Conservation (phyloP, 2,888 invertebrate species). For the Copidosoma aretas region DNA sequence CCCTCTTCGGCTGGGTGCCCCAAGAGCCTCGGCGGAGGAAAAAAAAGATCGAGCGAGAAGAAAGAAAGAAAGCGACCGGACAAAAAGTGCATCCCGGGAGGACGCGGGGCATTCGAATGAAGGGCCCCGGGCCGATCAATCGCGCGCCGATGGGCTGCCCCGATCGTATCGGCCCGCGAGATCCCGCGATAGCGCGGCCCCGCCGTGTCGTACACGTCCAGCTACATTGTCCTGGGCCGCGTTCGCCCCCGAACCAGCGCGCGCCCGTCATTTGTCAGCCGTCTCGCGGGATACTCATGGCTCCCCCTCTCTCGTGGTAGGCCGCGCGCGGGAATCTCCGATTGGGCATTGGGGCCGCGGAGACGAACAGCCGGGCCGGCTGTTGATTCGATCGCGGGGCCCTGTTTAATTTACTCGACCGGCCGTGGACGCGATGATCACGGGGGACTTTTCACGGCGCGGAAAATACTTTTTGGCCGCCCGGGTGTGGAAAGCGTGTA, state of each 20-base stretch:
- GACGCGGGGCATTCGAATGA: slow-evolving; percentile 44
- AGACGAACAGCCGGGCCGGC: too few relatives aligned
- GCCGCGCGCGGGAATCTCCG: too few relatives aligned
- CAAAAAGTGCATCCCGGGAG: background rate
- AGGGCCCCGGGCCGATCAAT: slow-evolving; percentile 49
- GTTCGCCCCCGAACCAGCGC: slow-evolving; percentile 43
- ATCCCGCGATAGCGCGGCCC: slow-evolving; percentile 48
- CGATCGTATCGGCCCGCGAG: slow-evolving; percentile 50
- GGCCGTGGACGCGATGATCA: too few relatives aligned
- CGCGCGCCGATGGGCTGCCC: slow-evolving; percentile 38
- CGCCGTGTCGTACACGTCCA: slow-evolving; percentile 48
- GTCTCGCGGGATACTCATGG: background rate
- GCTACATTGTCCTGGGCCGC: slow-evolving; percentile 48
- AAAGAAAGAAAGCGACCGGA: slow-evolving; percentile 18
- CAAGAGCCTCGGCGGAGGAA: slow-evolving; percentile 18
- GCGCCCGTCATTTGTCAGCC: slow-evolving; percentile 39
- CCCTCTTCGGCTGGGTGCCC: slow-evolving; percentile 3
- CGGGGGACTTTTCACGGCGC: too few relatives aligned
- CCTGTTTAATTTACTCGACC: too few relatives aligned
- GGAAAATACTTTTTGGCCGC: too few relatives aligned
- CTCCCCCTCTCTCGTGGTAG: slow-evolving; percentile 8
- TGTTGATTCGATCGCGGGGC: too few relatives aligned
- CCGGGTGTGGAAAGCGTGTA: too few relatives aligned
- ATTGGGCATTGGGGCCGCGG: too few relatives aligned
- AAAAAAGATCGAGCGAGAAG: slow-evolving; percentile 26